phyloP scores from a whole-genome alignment of 2,113 vertebrate species.

The Toxotes chatareus region DNA sequence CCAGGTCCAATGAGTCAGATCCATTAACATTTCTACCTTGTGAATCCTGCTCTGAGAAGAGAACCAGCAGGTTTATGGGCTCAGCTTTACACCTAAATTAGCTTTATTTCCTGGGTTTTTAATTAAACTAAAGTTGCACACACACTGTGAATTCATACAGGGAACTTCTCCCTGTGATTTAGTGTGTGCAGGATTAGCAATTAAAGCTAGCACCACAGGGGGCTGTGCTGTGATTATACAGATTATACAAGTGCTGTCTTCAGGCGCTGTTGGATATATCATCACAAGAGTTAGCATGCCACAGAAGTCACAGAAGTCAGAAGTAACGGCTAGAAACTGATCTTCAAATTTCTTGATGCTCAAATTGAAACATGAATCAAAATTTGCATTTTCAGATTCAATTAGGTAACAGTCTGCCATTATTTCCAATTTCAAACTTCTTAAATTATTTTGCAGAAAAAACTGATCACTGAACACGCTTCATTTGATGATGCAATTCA shows the following conservation, averaged over 20 bases:
- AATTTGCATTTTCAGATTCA: background rate
- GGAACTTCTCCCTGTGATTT: background rate
- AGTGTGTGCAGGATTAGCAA: slow-evolving; percentile 22
- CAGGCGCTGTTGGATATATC: slow-evolving; percentile 4
- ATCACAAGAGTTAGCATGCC: background rate
- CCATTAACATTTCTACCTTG: slow-evolving; percentile 12
- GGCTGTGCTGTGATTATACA: slow-evolving; percentile 17
- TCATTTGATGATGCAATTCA: background rate
- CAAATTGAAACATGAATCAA: background rate
- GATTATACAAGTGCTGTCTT: slow-evolving; percentile 14
- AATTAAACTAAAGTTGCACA: slow-evolving; percentile 13
- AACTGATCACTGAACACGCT: background rate
- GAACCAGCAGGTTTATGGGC: background rate
- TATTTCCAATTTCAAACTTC: background rate
- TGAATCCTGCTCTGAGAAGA: background rate
- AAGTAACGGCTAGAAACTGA: no score
- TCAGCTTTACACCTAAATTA: slow-evolving; percentile 1
- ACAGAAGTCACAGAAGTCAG: background rate
- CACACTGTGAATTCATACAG: background rate
- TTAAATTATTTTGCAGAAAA: background rate
- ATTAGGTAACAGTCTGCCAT: background rate
- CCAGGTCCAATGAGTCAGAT: background rate
- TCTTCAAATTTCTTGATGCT: background rate
- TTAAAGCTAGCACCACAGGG: slow-evolving; percentile 8
- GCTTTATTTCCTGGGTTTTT: slow-evolving; percentile 14